Evolutionary conservation across 2,888 invertebrate species (phyloP).

Genomic region (Agrotis clavis): DNA sequence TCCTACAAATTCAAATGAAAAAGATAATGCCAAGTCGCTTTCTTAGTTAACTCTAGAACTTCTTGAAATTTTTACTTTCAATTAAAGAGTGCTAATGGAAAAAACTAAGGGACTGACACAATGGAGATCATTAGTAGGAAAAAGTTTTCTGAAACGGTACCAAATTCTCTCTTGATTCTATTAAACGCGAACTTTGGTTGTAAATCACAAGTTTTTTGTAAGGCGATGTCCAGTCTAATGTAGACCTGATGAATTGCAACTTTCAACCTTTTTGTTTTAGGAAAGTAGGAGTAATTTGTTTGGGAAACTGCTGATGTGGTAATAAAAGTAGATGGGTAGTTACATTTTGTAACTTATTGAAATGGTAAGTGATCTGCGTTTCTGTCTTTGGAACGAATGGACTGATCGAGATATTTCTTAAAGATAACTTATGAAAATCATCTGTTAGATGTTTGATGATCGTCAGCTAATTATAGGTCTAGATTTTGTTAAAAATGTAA

Average conservation of each 20-base stretch:
- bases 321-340: slow-evolving; percentile 7
- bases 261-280: slow-evolving; percentile 57
- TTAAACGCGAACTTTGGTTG: slow-evolving; percentile 74
- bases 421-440: no score
- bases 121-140: slow-evolving; percentile 77
- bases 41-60: slow-evolving; percentile 68
- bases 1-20: slow-evolving; percentile 59
- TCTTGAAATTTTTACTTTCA: slow-evolving; percentile 72
- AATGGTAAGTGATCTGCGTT: background rate
- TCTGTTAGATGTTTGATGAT: no score
- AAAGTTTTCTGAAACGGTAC: slow-evolving; percentile 78
- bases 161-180: slow-evolving; percentile 81
- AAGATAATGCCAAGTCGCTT: slow-evolving; percentile 60
- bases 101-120: slow-evolving; percentile 76
- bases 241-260: slow-evolving; percentile 65
- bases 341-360: slow-evolving; percentile 12
- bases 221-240: slow-evolving; percentile 72
- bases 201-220: slow-evolving; percentile 73
- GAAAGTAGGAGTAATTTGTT: slow-evolving; percentile 49
- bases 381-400: no score
- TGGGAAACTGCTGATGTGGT: slow-evolving; percentile 43
- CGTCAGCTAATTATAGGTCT: no score
- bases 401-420: no score
- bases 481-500: no score
- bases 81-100: slow-evolving; percentile 78